phyloP scores from a whole-genome alignment of 2,888 invertebrate species.

The Hecatera dysodea region DNA sequence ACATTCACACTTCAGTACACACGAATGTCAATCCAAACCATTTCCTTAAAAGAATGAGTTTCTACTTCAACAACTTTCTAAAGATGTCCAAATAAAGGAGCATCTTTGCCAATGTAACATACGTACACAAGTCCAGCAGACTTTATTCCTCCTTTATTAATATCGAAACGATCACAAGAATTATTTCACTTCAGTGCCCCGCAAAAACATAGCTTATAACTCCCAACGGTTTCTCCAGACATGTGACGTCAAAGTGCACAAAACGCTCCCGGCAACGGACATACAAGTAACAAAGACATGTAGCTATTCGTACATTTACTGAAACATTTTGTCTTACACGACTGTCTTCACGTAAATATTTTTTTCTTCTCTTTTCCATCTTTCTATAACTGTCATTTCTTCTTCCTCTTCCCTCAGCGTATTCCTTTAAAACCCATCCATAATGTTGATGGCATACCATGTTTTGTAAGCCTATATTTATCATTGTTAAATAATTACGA shows the following conservation, averaged over 20 bases:
- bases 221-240: slow-evolving; percentile 25
- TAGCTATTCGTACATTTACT: not conserved
- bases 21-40: slow-evolving; percentile 22
- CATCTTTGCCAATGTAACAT: slow-evolving; percentile 17
- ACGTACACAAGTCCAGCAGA: not conserved
- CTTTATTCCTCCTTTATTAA: slow-evolving; percentile 10
- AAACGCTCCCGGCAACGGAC: slow-evolving; percentile 5
- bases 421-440: not conserved
- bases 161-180: slow-evolving; percentile 39
- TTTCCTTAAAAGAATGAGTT: slow-evolving; percentile 28
- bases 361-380: no score
- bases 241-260: slow-evolving; percentile 38
- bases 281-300: slow-evolving; percentile 22
- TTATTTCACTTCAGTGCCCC: slow-evolving; percentile 34
- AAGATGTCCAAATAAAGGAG: slow-evolving; percentile 27
- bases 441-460: not conserved
- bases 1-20: slow-evolving; percentile 21
- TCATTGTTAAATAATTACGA: not conserved
- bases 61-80: slow-evolving; percentile 32
- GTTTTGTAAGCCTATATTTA: not conserved
- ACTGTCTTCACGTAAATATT: no score
- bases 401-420: no score
- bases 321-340: slow-evolving; percentile 10
- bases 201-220: slow-evolving; percentile 33
- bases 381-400: no score